These are phyloP conservation scores for Galagoides demidoff DNA, from an alignment of 2,797 vertebrate species.

Conservation along the genomic window DNA sequence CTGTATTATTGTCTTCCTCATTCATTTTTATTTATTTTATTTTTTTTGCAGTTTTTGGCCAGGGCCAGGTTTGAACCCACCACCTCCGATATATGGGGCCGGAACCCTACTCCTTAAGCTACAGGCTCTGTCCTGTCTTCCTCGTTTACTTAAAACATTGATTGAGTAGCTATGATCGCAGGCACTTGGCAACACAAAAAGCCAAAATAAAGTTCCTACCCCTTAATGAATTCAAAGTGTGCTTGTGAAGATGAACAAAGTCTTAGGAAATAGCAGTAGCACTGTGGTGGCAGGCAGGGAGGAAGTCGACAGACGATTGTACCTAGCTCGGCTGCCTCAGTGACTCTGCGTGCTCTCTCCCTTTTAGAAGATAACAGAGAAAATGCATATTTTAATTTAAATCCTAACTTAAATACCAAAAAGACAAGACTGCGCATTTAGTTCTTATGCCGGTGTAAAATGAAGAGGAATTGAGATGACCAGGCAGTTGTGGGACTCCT, in stretches of 20 bases:
- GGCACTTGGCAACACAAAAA: not conserved
- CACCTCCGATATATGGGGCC: no score
- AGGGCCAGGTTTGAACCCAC: no score
- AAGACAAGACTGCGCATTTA: not conserved
- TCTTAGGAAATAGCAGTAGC: not conserved
- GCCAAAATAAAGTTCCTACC: not conserved
- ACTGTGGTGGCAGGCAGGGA: not conserved
- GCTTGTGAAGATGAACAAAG: not conserved
- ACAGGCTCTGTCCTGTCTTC: not conserved
- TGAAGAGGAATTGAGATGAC: not conserved
- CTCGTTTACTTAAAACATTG: not conserved
- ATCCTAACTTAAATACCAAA: not conserved
- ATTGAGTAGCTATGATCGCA: not conserved
- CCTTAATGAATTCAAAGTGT: not conserved
- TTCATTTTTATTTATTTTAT: not conserved
- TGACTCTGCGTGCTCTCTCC: not conserved
- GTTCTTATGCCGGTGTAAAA: not conserved
- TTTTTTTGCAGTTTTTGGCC: no score
- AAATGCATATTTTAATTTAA: not conserved
- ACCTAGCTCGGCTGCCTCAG: not conserved
- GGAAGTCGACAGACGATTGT: not conserved
- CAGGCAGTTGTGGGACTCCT: not conserved
- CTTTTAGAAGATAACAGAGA: conserved; percentile 7
- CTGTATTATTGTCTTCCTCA: not conserved
- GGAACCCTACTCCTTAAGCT: no score